Base-by-base conservation (phyloP, 2,113 vertebrate species). In the Hucho hucho region DNA sequence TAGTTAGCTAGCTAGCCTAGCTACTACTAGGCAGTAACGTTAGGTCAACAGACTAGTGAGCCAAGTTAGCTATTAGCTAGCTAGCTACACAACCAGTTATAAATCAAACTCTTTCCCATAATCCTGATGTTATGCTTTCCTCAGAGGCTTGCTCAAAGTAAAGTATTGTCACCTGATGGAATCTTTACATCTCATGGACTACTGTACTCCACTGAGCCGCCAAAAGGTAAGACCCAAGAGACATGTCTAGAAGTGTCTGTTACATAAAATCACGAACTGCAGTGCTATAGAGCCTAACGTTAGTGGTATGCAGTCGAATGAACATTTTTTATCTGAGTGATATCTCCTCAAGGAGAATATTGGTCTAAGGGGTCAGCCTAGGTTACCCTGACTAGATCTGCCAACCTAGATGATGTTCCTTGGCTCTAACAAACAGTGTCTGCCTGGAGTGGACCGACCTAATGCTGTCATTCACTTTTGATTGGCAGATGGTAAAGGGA, bases 211-310 rank as follows among this genome's bases (percentile, higher is more conserved):
- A 81, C 68, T 1, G 86, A 93, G 16, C 71, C 84, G 56, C 90
- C 91, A 2, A 92, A 90, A 94, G 93, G 94, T 94, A 81, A 84
- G 76, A 26, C 2, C n/a, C 0, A 4, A 24, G 11, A 61, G 58
- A 9, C n/a, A 13, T 61, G 20, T 22, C 49, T 61, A 61, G 53
- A 56, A 56, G 4, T 56, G 37, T 43, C 37, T 43, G 37, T 43
- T 43, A 43, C 37, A 43, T 43, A 43, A 43, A 43, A 43, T 43
- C 59, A 63, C 25, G n/a, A 63, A 25, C 5, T 63, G 24, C 59
- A 63, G 4, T 53, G 16, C 49, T 16, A 18, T 53, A 53, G 49
- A 43, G 37, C 2, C 37, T 11, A 43, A 43, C 4, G 49, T 53
- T 53, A 53, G 37, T 43, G 49, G 49, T 4, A 53, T 53, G 49